Evolutionary conservation across 1,140 invertebrate species (phyloP), one percentile per base, ranked within the genome.

Genomic region (Eueides isabella): DNA sequence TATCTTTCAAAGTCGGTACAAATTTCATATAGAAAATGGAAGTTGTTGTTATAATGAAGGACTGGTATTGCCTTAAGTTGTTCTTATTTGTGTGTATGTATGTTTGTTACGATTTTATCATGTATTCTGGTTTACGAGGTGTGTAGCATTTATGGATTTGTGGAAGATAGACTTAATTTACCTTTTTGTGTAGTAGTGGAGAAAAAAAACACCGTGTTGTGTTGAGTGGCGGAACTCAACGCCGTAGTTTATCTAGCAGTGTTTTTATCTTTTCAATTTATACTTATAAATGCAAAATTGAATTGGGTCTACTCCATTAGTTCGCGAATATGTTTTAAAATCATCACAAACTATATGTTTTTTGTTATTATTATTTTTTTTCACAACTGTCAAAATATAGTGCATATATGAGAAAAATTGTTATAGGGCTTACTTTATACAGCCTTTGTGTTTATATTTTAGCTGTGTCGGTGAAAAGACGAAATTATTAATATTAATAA

Each of bases 51-150:
- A 55, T 55, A 55, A 35, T 78, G 35, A 72, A 75, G 77, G 77
- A 78, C 72, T 78, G 73, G 77, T 78, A 72, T 75, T 69, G 23
- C 73, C 72, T 72, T 78, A 78, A 74, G 76, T 72, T 67, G 65
- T 74, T 74, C 44, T n/a, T 35, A 55, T 74, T 26, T 71, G 67
- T 73, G 65, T 61, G 63, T 71, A 5, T 67, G 38, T 67, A 14
- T 61, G 72, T 44, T 72, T 61, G 74, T 62, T 62, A 55, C 38
- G 76, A 66, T 76, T 75, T 77, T 73, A 74, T 67, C 19, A 44
- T 38, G 41, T 30, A 69, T 67, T 62, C 55, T 33, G 19, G 63
- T 68, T 44, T 44, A n/a, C 2, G 41, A 19, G 41, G 48, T 55
- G 48, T 55, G 9, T 11, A 26, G 23, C 48, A 55, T 55, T 55